Conservation (phyloP, 2,113 vertebrate species). For the Nettapus auritus region DNA sequence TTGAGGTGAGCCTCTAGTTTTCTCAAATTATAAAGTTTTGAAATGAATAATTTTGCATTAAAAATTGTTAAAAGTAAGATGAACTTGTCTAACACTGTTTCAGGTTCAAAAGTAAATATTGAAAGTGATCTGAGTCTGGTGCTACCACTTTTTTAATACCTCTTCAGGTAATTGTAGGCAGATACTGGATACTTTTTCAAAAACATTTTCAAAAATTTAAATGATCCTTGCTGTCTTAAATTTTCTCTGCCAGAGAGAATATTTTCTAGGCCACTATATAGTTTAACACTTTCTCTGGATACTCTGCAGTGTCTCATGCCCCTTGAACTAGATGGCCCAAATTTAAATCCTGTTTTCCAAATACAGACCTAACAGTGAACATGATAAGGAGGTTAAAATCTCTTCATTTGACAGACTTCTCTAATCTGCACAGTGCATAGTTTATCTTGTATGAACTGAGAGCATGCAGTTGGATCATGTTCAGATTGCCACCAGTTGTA, state of each 20-base stretch:
- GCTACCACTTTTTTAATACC: neutral
- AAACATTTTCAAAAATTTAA: neutral
- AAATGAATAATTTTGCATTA: neutral
- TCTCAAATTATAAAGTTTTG: neutral
- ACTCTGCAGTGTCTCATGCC: neutral
- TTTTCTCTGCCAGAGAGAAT: neutral
- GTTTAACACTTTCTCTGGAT: neutral
- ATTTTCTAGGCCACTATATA: too few species aligned
- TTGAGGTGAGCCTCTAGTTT: neutral
- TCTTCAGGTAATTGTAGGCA: neutral
- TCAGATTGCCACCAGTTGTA: neutral
- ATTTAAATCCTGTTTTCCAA: neutral
- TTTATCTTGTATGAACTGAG: neutral
- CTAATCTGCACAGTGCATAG: neutral
- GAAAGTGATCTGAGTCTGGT: neutral
- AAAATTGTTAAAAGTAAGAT: neutral
- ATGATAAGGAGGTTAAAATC: neutral
- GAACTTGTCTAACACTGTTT: neutral
- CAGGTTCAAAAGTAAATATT: neutral
- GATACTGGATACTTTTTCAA: neutral
- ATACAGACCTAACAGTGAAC: neutral
- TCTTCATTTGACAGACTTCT: neutral
- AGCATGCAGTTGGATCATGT: neutral
- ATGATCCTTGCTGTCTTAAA: neutral
- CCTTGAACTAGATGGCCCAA: neutral